Base-by-base conservation (phyloP, 2,888 invertebrate genomes). In the Mechanitis messenoides region DNA sequence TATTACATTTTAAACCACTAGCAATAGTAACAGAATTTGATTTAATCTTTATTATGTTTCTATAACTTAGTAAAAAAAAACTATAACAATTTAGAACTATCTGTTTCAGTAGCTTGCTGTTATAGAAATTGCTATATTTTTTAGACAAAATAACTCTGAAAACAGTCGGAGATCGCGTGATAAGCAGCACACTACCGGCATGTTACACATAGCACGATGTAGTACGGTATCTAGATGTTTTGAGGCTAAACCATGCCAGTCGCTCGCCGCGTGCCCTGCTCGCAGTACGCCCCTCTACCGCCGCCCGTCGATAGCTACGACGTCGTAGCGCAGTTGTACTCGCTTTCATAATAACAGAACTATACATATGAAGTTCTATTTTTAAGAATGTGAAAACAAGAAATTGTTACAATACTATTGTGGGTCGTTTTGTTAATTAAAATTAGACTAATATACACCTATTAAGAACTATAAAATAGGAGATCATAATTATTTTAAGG, bases 211-310 rank as follows among this genome's bases (percentile, higher is more conserved):
- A 62, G 57, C 59, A 64, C 58, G 53, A 53, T 50, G 57, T 62
- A 62, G 55, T 60, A 63, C 62, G 61, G 60, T 57, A 60, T 65
- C 61, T 63, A 66, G 66, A 58, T 69, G 68, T 71, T 74, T 72
- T 69, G 69, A 73, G 71, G 71, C 71, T 69, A 67, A 66, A 64
- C 68, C 71, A 65, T 69, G 71, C 62, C 72, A 75, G 76, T 69
- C 83, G 82, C 79, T 79, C 80, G 78, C 74, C 76, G 74, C 72
- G 72, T 76, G 82, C 65, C 75, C 75, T 71, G 72, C 74, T 69
- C 63, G 64, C 63, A 67, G 62, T 74, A 81, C 81, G 81, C 58
- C 67, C 55, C 0, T 20, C 20, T 50, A 54, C 46, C 61, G 62
- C 58, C 45, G 71, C 70, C 63, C 60, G 61, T 62, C 58, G 71